These are phyloP conservation scores for Polyergus mexicanus DNA, from an alignment of 1,140 invertebrate species.

Conservation along the genomic window DNA sequence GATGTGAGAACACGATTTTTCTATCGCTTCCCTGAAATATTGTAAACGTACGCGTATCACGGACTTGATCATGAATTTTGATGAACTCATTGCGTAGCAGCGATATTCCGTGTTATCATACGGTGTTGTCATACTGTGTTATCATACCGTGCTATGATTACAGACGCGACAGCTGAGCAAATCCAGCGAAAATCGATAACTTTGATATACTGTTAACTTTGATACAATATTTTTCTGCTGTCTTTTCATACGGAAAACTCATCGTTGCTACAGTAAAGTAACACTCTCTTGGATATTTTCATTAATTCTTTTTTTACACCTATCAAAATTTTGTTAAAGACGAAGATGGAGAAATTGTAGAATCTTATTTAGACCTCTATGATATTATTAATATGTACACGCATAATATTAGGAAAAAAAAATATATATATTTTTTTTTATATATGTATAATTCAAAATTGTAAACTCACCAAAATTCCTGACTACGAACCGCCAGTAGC, in stretches of 20 bases:
- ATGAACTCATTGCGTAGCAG: neutral
- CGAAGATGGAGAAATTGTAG: neutral
- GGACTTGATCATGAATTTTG: too few relatives aligned
- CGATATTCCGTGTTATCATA: constrained; percentile 8
- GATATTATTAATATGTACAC: neutral
- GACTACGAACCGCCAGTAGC: neutral
- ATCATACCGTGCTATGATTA: neutral
- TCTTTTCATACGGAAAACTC: neutral
- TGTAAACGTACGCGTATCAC: too few relatives aligned
- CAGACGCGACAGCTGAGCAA: constrained; percentile 35
- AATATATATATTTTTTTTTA: too few relatives aligned
- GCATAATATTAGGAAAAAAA: too few relatives aligned
- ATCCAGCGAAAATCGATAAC: constrained; percentile 23
- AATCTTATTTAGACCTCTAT: neutral
- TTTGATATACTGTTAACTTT: neutral
- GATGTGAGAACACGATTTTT: neutral
- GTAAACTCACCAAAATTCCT: constrained; percentile 22
- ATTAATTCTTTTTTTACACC: neutral
- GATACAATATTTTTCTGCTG: neutral
- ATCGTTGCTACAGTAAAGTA: neutral
- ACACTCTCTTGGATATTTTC: neutral
- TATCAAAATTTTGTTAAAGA: neutral
- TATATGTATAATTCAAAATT: neutral
- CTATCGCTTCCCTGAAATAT: neutral
- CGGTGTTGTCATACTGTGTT: too few relatives aligned